Conservation (phyloP, 2,113 vertebrate species). For the Trichechus manatus region DNA sequence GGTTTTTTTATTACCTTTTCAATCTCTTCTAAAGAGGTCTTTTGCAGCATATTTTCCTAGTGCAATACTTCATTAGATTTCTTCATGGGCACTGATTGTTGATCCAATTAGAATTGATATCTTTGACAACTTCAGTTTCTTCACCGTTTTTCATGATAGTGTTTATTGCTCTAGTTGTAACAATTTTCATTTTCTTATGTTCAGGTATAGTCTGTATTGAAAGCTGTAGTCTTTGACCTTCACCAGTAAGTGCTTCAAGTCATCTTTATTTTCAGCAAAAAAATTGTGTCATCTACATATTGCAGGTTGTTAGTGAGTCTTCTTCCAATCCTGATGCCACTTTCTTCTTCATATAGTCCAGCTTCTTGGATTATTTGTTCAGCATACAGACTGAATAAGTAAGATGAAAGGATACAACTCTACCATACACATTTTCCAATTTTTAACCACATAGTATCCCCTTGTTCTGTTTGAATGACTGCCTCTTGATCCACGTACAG, state of each 20-base stretch:
- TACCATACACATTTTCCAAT: neutral
- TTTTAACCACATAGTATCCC: neutral
- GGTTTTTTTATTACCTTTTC: too few relatives aligned
- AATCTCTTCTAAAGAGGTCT: neutral
- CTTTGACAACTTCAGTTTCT: neutral
- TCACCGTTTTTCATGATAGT: neutral
- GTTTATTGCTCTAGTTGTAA: neutral
- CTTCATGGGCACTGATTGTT: neutral
- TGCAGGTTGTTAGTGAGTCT: too few relatives aligned
- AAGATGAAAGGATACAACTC: too few relatives aligned
- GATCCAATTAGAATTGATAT: neutral
- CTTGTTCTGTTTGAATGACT: too few relatives aligned
- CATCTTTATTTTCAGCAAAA: neutral
- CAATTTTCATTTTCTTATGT: neutral
- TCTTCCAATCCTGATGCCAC: too few relatives aligned
- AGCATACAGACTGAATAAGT: too few relatives aligned
- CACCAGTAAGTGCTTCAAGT: neutral
- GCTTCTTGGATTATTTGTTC: too few relatives aligned
- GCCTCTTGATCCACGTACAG: too few relatives aligned
- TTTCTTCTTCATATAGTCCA: too few relatives aligned
- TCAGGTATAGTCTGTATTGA: neutral
- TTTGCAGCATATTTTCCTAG: neutral
- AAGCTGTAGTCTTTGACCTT: neutral
- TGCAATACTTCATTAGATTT: neutral
- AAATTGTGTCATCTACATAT: neutral